phyloP scores from a whole-genome alignment of 1,140 invertebrate genomes.

The Scaptomyza hsui region DNA sequence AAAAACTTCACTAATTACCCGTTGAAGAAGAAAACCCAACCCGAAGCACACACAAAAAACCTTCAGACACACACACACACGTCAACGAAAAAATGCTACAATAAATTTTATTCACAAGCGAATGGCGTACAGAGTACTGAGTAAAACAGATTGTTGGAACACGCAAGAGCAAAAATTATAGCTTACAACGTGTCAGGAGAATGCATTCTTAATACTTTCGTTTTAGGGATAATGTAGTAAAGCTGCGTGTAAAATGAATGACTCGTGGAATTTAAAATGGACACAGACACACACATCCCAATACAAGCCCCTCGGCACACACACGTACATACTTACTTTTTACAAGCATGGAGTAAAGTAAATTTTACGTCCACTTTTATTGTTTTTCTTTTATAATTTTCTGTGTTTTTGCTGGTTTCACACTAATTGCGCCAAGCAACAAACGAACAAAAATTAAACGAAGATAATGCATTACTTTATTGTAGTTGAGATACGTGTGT shows the following conservation, averaged over 20 bases:
- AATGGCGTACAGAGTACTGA: neutral
- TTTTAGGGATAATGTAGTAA: conserved; percentile 24
- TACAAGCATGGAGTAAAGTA: conserved; percentile 12
- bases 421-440: conserved; percentile 67
- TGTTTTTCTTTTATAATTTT: conserved; percentile 48
- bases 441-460: conserved; percentile 38
- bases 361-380: conserved; percentile 73
- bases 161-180: conserved; percentile 48
- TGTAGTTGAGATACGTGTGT: conserved; percentile 51
- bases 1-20: conserved; percentile 69
- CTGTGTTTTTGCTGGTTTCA: conserved; percentile 48
- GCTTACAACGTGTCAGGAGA: conserved; percentile 26
- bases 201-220: conserved; percentile 48
- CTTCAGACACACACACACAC: neutral
- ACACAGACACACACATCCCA: conserved; percentile 22
- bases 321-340: conserved; percentile 11
- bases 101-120: conserved; percentile 61
- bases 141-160: conserved; percentile 26
- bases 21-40: conserved; percentile 55
- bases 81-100: conserved; percentile 19
- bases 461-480: conserved; percentile 74
- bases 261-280: conserved; percentile 51
- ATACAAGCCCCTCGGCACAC: neutral
- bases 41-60: neutral
- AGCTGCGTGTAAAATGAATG: conserved; percentile 52